A percentile compares a stretch with the other conserved stretches of the same genome.
Evolutionary conservation across 2,113 vertebrate genomes (phyloP).

Genomic region (Glaucomys volans): DNA sequence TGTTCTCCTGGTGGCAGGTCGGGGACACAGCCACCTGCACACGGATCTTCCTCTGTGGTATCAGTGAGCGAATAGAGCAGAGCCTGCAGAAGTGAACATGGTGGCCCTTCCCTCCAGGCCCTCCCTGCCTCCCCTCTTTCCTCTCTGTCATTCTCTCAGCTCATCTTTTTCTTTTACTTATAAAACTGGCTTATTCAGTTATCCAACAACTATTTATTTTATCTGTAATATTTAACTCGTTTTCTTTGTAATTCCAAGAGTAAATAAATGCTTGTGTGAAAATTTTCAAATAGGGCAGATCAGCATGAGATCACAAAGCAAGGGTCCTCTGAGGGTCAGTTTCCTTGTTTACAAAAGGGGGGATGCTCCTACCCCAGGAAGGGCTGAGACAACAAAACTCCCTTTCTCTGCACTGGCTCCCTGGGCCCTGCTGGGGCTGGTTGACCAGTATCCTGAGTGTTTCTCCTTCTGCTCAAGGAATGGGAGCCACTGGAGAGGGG

Average conservation of each 20-base stretch:
- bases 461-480: not conserved
- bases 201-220: not conserved
- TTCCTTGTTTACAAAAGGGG: not conserved
- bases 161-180: not conserved
- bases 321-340: not conserved
- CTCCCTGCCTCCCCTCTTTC: not conserved
- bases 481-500: not conserved
- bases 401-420: not conserved
- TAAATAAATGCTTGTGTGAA: not conserved
- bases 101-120: too few species aligned
- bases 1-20: not conserved
- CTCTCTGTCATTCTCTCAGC: not conserved
- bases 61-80: not conserved
- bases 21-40: not conserved
- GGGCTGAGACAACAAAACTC: not conserved
- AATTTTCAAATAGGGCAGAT: not conserved
- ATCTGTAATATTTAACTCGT: not conserved
- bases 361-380: not conserved
- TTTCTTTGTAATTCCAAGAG: not conserved
- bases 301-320: not conserved
- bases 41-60: not conserved
- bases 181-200: not conserved
- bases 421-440: rapidly evolving
- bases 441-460: not conserved
- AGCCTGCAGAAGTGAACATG: not conserved